These are phyloP conservation scores for Periplaneta americana DNA, from an alignment of 1,140 invertebrate genomes.

Conservation along the genomic window DNA sequence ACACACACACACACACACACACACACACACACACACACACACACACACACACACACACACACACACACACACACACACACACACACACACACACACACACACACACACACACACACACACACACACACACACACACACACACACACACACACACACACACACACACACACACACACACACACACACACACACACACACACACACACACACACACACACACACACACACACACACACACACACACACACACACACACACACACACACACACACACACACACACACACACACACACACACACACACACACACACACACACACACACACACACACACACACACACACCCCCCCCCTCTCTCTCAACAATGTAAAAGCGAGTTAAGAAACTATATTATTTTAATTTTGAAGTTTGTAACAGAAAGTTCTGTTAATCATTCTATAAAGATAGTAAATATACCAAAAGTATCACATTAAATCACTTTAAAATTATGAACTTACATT, in stretches of 20 bases:
- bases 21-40: slow-evolving; percentile 11
- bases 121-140: slow-evolving; percentile 11
- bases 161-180: slow-evolving; percentile 11
- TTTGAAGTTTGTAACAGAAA: too few species aligned
- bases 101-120: slow-evolving; percentile 11
- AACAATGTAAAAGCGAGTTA: too few species aligned
- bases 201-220: slow-evolving; percentile 11
- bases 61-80: slow-evolving; percentile 11
- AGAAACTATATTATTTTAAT: too few species aligned
- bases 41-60: slow-evolving; percentile 11
- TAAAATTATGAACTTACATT: too few species aligned
- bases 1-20: slow-evolving; percentile 11
- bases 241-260: slow-evolving; percentile 11
- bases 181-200: slow-evolving; percentile 11
- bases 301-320: slow-evolving; percentile 11
- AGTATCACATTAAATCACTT: too few species aligned
- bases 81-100: slow-evolving; percentile 11
- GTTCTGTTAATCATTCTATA: too few species aligned
- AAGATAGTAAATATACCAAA: too few species aligned
- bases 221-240: slow-evolving; percentile 11
- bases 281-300: slow-evolving; percentile 11
- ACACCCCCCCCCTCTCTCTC: not conserved
- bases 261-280: slow-evolving; percentile 11
- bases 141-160: slow-evolving; percentile 11
- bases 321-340: slow-evolving; percentile 11